phyloP scores from a whole-genome alignment of 2,797 vertebrate genomes.

The Coregonus ussuriensis region DNA sequence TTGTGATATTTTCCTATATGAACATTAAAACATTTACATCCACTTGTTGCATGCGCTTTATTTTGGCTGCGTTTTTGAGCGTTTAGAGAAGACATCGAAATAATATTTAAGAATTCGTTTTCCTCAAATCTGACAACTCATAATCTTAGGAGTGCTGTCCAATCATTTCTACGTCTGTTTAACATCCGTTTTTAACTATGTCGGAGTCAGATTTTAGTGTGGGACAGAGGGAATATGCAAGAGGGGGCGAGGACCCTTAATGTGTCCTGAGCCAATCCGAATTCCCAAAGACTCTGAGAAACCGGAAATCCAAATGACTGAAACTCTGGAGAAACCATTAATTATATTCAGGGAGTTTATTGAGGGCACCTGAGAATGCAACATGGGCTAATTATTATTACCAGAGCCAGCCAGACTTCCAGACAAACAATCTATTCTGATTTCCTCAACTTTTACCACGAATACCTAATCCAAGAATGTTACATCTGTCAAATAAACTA shows the following conservation, averaged over 20 bases:
- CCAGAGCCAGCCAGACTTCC: slow-evolving; percentile 59
- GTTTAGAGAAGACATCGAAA: not conserved
- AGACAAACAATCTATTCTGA: slow-evolving; percentile 62
- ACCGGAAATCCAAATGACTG: slow-evolving; percentile 72
- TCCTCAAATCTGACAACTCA: not conserved
- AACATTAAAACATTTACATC: not conserved
- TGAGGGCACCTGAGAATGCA: slow-evolving; percentile 61
- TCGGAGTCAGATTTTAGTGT: slow-evolving; percentile 47
- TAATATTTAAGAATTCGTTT: not conserved
- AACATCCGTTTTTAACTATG: slow-evolving; percentile 59
- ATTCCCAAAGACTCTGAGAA: slow-evolving; percentile 53
- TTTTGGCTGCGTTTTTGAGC: not conserved
- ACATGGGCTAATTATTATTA: slow-evolving; percentile 69
- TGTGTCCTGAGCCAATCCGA: slow-evolving; percentile 68
- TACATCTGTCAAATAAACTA: slow-evolving; percentile 52
- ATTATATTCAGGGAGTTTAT: slow-evolving; percentile 71
- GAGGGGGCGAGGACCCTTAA: slow-evolving; percentile 65
- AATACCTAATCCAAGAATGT: slow-evolving; percentile 59
- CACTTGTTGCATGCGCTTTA: not conserved
- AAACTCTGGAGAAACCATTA: slow-evolving; percentile 67
- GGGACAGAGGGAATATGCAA: slow-evolving; percentile 42
- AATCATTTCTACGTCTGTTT: slow-evolving; percentile 68
- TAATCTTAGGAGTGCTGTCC: slow-evolving; percentile 26
- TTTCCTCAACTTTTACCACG: slow-evolving; percentile 52
- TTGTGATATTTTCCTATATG: not conserved